These are phyloP conservation scores for Australoheros scitulus DNA, from an alignment of 2,113 vertebrate genomes.

Conservation along the genomic window DNA sequence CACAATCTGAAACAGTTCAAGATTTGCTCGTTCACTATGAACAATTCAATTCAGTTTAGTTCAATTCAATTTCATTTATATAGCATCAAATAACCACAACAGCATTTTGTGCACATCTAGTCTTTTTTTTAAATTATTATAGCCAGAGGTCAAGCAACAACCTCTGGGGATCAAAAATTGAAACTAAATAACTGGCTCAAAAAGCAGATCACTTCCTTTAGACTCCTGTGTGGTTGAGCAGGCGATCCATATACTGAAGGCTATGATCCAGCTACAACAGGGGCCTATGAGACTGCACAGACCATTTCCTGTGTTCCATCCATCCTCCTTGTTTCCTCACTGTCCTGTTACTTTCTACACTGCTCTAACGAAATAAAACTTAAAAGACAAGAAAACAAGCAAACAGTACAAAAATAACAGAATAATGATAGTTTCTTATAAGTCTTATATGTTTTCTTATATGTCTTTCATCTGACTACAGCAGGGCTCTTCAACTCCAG, in stretches of 20 bases:
- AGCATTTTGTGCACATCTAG: background rate
- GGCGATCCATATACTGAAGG: no score
- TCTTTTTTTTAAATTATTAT: background rate
- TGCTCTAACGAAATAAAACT: background rate
- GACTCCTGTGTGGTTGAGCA: background rate
- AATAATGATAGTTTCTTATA: background rate
- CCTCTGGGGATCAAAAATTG: background rate
- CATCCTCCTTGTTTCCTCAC: background rate
- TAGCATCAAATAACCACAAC: no score
- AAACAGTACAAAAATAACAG: background rate
- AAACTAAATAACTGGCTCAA: no score
- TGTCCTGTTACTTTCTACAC: background rate
- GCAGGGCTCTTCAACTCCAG: no score
- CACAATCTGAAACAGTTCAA: no score
- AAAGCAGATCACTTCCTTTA: background rate
- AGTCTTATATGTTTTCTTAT: no score
- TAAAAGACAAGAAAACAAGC: background rate
- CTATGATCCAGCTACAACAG: background rate
- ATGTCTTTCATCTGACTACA: no score
- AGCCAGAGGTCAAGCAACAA: background rate
- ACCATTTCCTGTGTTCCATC: background rate
- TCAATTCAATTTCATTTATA: no score
- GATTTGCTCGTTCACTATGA: background rate
- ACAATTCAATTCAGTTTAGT: no score
- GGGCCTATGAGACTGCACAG: background rate